These are phyloP conservation scores for Acrobasis repandana DNA, from an alignment of 2,888 invertebrate species.

Conservation along the genomic window DNA sequence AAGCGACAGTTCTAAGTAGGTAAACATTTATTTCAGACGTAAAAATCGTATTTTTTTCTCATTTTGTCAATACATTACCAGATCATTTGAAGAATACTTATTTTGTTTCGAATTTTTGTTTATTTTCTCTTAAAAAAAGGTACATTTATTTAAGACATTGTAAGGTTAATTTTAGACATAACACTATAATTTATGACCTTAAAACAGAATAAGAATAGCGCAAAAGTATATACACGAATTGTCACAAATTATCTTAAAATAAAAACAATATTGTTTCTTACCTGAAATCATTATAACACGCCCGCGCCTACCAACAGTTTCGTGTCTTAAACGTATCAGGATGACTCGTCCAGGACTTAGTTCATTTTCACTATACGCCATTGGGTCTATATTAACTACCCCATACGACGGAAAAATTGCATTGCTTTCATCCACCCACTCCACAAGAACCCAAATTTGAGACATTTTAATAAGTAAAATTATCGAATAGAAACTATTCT, in stretches of 20 bases:
- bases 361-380: constrained; percentile 42
- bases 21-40: too few species aligned
- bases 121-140: too few species aligned
- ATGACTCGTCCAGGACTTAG: constrained; percentile 50
- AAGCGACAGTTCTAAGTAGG: too few species aligned
- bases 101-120: too few species aligned
- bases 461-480: constrained; percentile 45
- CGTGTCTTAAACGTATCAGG: constrained; percentile 42
- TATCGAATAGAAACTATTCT: constrained; percentile 23
- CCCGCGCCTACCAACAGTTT: constrained; percentile 44
- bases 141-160: too few species aligned
- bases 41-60: too few species aligned
- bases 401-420: constrained; percentile 51
- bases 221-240: background rate
- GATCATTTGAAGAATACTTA: too few species aligned
- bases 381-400: constrained; percentile 47
- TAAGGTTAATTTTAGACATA: too few species aligned
- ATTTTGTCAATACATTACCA: too few species aligned
- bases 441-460: constrained; percentile 59
- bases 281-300: constrained; percentile 58
- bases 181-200: too few species aligned
- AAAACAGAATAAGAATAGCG: too few species aligned
- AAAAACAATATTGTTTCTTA: constrained; percentile 32
- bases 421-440: constrained; percentile 56
- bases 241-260: too few species aligned